Base-by-base conservation (phyloP, 2,797 vertebrate species). In the Myripristis jacobus region DNA sequence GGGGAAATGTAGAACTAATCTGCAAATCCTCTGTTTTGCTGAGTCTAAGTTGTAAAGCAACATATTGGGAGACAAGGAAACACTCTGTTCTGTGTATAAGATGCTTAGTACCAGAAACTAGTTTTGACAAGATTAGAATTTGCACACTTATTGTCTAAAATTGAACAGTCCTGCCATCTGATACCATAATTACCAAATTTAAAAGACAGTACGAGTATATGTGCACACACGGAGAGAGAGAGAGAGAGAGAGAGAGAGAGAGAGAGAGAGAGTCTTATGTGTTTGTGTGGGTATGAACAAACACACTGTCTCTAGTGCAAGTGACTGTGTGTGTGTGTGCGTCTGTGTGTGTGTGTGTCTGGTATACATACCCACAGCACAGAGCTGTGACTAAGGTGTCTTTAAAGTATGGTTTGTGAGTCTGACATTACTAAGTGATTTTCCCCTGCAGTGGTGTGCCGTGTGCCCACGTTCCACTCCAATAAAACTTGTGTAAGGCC, bases 391-490 rank as follows among this genome's bases (percentile, higher is more conserved):
- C 80, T 84, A 82, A 83, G 85, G 82, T 81, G 86, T 80, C 80
- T 87, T 88, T 85, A 92, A 87, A n/a, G 50, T 24, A 16, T 11
- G 25, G 44, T 65, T 64, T 82, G 83, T 66, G 73, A 85, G 72
- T 79, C 73, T 88, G 77, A 86, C 79, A 83, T 83, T 81, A 78
- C 74, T 68, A 72, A 86, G 79, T 72, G 85, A 81, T 78, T 88
- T 15, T 38, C 69, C 73, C 84, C 80, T 77, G 72, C 60, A 74
- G 75, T 66, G 78, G 82, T 77, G 77, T 88, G 82, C 85, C 56
- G 61, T 1, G 48, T 63, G 68, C 73, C 69, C 66, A 69, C 73
- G 67, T 75, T 82, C 62, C 48, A 68, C 66, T 84, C 62, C 44
- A 69, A 81, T 86, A 88, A 89, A 86, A 81, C 75, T 59, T 82